Conservation (phyloP, 2,113 vertebrate genomes). For the Gavia stellata region DNA sequence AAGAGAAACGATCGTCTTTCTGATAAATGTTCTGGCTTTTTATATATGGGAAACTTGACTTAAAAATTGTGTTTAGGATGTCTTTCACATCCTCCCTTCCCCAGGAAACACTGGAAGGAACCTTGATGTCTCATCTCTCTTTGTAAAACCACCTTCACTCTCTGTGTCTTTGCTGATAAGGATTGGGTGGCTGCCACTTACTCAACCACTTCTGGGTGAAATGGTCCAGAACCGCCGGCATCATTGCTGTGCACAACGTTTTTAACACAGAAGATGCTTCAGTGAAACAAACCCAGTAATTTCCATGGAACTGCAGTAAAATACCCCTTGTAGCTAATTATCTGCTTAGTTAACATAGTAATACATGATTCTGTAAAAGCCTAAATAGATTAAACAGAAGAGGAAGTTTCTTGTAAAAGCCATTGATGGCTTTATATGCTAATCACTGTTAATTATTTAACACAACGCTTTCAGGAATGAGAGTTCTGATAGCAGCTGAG, state of each 20-base stretch:
- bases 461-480: not conserved
- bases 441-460: constrained; percentile 5
- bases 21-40: not conserved
- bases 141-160: not conserved
- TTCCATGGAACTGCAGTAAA: not conserved
- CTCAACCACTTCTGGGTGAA: not conserved
- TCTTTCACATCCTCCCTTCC: not conserved
- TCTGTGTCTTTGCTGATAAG: not conserved
- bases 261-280: not conserved
- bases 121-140: not conserved
- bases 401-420: constrained; percentile 9
- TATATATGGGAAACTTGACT: not conserved
- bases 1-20: not conserved
- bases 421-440: constrained; percentile 10
- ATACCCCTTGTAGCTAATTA: constrained; percentile 13
- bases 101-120: not conserved
- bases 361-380: not conserved
- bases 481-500: not conserved
- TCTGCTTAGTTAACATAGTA: constrained; percentile 26
- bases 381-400: not conserved
- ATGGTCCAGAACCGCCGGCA: not conserved
- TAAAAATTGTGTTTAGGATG: not conserved
- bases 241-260: not conserved
- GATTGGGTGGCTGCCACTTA: not conserved
- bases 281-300: not conserved